A percentile compares a stretch with the other conserved stretches of the same genome.
These are phyloP conservation scores for Gortyna flavago DNA, from an alignment of 2,888 invertebrate species.

Conservation along the genomic window DNA sequence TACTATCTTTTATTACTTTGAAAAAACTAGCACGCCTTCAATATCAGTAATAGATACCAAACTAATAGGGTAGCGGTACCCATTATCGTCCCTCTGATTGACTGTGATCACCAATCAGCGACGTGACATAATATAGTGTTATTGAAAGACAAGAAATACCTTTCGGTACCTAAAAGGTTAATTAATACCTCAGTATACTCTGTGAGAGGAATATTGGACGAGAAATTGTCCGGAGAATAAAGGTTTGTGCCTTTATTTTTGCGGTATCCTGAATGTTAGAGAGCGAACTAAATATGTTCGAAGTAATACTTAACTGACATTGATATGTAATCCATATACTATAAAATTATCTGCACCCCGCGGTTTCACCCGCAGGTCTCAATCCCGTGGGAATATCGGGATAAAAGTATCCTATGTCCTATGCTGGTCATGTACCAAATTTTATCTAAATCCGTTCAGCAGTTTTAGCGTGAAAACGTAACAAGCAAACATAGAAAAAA, in stretches of 20 bases:
- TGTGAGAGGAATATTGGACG: conserved; percentile 37
- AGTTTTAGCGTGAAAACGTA: too few species aligned
- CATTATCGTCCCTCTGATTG: conserved; percentile 71
- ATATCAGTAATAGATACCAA: conserved; percentile 49
- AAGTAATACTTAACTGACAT: background rate
- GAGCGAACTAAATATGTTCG: background rate
- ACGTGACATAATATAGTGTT: conserved; percentile 58
- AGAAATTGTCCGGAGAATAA: background rate
- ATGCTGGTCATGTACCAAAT: too few species aligned
- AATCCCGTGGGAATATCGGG: too few species aligned
- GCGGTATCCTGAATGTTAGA: background rate
- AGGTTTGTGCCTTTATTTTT: background rate
- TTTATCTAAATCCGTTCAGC: too few species aligned
- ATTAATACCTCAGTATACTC: conserved; percentile 67
- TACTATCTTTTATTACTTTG: conserved; percentile 10
- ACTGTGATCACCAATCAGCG: conserved; percentile 64
- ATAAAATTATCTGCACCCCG: too few species aligned
- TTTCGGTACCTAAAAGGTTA: conserved; percentile 63
- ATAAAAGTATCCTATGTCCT: too few species aligned
- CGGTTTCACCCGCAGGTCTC: too few species aligned
- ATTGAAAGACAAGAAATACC: conserved; percentile 63
- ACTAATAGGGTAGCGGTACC: conserved; percentile 66
- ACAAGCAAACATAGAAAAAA: too few species aligned
- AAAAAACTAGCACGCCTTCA: conserved; percentile 24
- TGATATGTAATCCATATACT: background rate